phyloP scores from a whole-genome alignment of 1,140 invertebrate species.

The Plutomurus gul region DNA sequence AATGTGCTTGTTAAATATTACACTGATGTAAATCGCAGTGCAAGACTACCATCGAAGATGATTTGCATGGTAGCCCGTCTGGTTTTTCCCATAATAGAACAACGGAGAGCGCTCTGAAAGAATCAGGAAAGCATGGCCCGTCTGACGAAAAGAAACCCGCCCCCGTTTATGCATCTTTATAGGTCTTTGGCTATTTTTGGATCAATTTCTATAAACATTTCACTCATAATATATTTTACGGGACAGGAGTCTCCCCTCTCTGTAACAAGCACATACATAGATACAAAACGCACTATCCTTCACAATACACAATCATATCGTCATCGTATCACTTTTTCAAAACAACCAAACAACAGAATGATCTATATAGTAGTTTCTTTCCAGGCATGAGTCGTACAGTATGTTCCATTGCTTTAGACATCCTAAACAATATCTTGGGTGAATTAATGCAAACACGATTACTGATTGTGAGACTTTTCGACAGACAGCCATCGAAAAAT shows the following conservation, averaged over 20 bases:
- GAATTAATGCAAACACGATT: no score
- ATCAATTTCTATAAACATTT: slow-evolving; percentile 18
- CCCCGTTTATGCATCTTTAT: background rate
- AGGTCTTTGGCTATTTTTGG: slow-evolving; percentile 31
- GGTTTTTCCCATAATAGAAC: slow-evolving; percentile 34
- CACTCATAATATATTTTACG: background rate
- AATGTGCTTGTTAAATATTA: background rate
- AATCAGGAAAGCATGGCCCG: background rate
- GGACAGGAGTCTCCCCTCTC: background rate
- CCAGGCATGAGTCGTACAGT: no score
- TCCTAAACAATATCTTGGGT: no score
- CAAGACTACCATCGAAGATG: background rate
- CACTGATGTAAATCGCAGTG: background rate
- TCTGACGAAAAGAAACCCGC: background rate
- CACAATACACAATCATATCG: no score
- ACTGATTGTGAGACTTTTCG: no score
- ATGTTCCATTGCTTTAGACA: no score
- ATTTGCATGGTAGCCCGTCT: background rate
- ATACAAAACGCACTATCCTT: background rate
- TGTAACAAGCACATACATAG: background rate
- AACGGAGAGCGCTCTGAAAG: background rate
- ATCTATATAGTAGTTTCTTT: no score
- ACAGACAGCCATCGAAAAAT: no score
- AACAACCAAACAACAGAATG: no score
- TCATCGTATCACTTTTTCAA: no score